Conservation (phyloP, 2,888 invertebrate genomes). For the Melipona bicolor region DNA sequence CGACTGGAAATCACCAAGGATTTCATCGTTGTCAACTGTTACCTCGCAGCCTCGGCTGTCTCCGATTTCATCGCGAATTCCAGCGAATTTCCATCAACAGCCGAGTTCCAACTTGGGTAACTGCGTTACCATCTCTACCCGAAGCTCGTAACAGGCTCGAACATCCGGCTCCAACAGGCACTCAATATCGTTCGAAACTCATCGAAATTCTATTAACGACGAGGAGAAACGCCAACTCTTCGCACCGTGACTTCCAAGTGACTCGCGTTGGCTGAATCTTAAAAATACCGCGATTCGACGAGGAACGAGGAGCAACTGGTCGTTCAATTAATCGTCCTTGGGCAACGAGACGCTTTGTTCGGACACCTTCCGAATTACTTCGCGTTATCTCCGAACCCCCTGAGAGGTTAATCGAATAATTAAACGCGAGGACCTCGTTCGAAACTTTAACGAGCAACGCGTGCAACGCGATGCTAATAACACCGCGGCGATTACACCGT, state of each 20-base stretch:
- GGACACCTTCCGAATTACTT: slow-evolving; percentile 13
- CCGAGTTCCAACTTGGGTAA: slow-evolving; percentile 45
- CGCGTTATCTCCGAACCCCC: background rate
- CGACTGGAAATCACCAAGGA: background rate
- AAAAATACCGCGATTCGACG: slow-evolving; percentile 38
- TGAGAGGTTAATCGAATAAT: slow-evolving; percentile 25
- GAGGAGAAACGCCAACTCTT: slow-evolving; percentile 1
- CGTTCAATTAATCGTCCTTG: slow-evolving; percentile 15
- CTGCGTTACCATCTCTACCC: slow-evolving; percentile 12
- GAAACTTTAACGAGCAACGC: background rate
- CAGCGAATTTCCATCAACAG: slow-evolving; percentile 23
- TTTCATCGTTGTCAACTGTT: background rate
- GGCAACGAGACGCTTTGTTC: background rate
- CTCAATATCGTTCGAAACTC: slow-evolving; percentile 32
- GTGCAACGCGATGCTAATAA: background rate
- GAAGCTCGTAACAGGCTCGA: slow-evolving; percentile 28
- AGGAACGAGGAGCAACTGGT: background rate
- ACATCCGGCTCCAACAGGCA: slow-evolving; percentile 16
- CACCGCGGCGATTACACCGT: background rate
- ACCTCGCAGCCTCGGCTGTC: background rate
- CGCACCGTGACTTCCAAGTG: slow-evolving; percentile 18
- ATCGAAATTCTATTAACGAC: slow-evolving; percentile 44
- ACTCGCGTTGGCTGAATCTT: background rate
- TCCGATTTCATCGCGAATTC: background rate
- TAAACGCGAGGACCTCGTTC: background rate